Conservation (phyloP, 2,113 vertebrate genomes). For the Vulpes vulpes region DNA sequence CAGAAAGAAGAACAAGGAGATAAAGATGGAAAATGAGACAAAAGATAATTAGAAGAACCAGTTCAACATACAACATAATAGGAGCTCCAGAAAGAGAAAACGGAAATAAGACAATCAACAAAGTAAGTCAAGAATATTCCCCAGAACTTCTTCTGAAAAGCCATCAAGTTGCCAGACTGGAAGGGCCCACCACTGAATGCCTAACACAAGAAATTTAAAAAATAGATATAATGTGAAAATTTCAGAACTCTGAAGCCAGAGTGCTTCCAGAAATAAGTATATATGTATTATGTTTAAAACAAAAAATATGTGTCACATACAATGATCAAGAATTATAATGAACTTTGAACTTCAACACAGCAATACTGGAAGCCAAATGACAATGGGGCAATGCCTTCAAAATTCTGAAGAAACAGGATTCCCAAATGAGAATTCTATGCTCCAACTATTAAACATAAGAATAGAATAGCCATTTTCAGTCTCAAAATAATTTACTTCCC, state of each 20-base stretch:
- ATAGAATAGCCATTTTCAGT: not conserved
- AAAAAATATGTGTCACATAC: slow-evolving; percentile 5
- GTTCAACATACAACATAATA: not conserved
- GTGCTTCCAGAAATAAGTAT: not conserved
- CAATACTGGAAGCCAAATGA: not conserved
- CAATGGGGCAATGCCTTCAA: slow-evolving; percentile 38
- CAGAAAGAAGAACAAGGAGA: slow-evolving; percentile 51
- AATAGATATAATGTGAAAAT: not conserved
- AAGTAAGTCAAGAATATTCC: not conserved
- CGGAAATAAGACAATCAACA: not conserved
- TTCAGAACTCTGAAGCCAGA: slow-evolving; percentile 34
- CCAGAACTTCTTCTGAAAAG: not conserved
- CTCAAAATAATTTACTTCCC: slow-evolving; percentile 2
- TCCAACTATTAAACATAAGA: not conserved
- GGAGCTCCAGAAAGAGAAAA: slow-evolving; percentile 25
- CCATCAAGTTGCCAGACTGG: not conserved
- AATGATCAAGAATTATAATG: not conserved
- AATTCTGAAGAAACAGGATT: not conserved
- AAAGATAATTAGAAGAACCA: slow-evolving; percentile 21
- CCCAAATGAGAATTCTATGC: not conserved
- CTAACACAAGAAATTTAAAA: not conserved
- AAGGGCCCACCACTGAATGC: not conserved
- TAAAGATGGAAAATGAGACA: slow-evolving; percentile 34
- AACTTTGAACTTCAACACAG: slow-evolving; percentile 51
- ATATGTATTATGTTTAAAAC: not conserved